phyloP scores from a whole-genome alignment of 2,113 vertebrate species.

The Passerina amoena region DNA sequence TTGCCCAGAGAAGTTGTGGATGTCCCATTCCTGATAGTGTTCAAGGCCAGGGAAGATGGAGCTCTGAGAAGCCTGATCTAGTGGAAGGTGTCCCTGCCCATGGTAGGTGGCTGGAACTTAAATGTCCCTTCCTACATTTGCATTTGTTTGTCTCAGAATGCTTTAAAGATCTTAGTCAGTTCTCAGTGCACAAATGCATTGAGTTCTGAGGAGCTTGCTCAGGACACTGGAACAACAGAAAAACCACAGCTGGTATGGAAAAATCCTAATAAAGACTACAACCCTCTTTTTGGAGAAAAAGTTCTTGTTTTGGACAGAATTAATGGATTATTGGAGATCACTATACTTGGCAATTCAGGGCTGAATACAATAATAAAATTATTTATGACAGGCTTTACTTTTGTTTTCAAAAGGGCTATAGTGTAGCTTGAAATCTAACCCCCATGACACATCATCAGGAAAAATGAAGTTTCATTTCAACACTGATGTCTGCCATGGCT shows the following conservation, averaged over 20 bases:
- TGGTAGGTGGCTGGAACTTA: not conserved
- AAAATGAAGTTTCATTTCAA: not conserved
- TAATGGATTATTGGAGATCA: not conserved
- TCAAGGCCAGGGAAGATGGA: not conserved
- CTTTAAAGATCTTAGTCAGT: not conserved
- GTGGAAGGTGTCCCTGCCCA: not conserved
- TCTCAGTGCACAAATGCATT: not conserved
- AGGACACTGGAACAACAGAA: not conserved
- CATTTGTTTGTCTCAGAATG: too few relatives aligned
- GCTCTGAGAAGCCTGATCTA: not conserved
- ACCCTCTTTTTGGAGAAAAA: not conserved
- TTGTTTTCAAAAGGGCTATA: not conserved
- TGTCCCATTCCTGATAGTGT: not conserved
- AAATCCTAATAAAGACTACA: not conserved
- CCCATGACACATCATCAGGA: not conserved
- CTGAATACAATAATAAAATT: not conserved
- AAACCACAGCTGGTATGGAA: not conserved
- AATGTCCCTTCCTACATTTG: not conserved
- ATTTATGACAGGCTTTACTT: not conserved
- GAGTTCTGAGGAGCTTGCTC: not conserved
- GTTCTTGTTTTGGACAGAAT: not conserved
- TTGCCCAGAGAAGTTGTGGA: not conserved
- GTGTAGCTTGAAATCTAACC: not conserved
- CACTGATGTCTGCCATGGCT: not conserved
- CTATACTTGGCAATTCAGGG: not conserved